phyloP scores from a whole-genome alignment of 2,113 vertebrate species.

The Dascyllus trimaculatus region DNA sequence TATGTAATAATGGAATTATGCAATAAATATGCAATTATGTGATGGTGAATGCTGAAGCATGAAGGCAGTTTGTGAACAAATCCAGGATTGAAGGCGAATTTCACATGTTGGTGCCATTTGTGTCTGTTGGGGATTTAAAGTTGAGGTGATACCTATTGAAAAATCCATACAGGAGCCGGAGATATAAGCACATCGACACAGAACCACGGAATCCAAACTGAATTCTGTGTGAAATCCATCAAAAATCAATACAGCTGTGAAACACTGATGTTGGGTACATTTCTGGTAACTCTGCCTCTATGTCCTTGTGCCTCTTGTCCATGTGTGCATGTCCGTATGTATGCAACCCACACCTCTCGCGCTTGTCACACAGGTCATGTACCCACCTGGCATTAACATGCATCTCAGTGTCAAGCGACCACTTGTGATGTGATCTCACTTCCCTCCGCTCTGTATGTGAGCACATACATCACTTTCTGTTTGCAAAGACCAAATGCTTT shows the following conservation, averaged over 20 bases:
- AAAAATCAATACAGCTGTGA: slow-evolving; percentile 50
- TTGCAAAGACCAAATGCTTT: too few species aligned
- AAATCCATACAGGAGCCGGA: slow-evolving; percentile 38
- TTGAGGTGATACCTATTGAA: slow-evolving; percentile 35
- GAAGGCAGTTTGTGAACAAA: not conserved
- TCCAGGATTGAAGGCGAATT: slow-evolving; percentile 10
- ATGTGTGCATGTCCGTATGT: not conserved
- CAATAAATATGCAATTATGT: slow-evolving; percentile 22
- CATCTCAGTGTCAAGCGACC: too few species aligned
- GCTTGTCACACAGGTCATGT: not conserved
- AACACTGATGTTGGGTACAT: slow-evolving; percentile 24
- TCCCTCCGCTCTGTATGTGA: too few species aligned
- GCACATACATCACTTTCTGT: too few species aligned
- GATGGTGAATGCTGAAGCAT: not conserved
- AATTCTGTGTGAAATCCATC: slow-evolving; percentile 45
- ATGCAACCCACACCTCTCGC: not conserved
- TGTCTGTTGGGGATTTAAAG: slow-evolving; percentile 17
- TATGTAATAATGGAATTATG: slow-evolving; percentile 13
- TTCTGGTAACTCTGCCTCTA: slow-evolving; percentile 12
- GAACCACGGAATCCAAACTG: slow-evolving; percentile 10
- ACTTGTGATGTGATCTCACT: too few species aligned
- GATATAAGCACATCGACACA: slow-evolving; percentile 25
- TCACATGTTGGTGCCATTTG: not conserved
- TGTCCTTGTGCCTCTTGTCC: slow-evolving; percentile 2
- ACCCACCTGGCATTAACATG: too few species aligned